Evolutionary conservation across 2,888 invertebrate genomes (phyloP), one percentile per base, ranked within the genome.

Genomic region (Rhamnusium bicolor): DNA sequence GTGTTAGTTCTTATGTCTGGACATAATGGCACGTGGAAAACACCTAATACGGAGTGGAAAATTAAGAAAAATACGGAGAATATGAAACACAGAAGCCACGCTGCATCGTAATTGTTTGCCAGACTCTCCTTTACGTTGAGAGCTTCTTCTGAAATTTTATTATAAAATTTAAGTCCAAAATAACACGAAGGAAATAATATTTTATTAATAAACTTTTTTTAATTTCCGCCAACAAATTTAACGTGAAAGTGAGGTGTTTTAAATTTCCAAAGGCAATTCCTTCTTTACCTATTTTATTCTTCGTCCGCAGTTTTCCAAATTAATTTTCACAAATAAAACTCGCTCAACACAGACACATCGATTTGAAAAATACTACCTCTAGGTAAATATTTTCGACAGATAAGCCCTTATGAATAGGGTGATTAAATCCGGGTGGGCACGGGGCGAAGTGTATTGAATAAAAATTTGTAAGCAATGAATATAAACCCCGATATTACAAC

Each of bases 401-500:
- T 40, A 32, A 61, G 46, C 60, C 29, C 19, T 16, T 19, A 53
- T 53, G 53, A 61, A 61, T 61, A 24, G 69, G 51, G 24, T 61
- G 32, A 61, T 53, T 61, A 60, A n/a, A 21, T 14, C 54, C 54
- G 58, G 67, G 70, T 62, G 72, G 60, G 71, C 53, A 60, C 58
- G 61, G 61, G 61, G 46, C 7, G 61, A 58, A 62, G 68, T 74
- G 66, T 61, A 71, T 73, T 69, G 62, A 73, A 77, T 77, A 74
- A 74, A 71, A 77, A 77, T 77, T 74, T 77, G 75, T 75, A 74
- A 68, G 72, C 72, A 71, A 73, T 77, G 71, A 77, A 77, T 77
- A 63, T 72, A 73, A 74, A 71, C 71, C 74, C 73, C 74, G 72
- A 77, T 78, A 80, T 77, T 73, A 60, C 61, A 71, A 49, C 76